phyloP scores from a whole-genome alignment of 2,888 invertebrate genomes.

The Drosophila multiciliata region DNA sequence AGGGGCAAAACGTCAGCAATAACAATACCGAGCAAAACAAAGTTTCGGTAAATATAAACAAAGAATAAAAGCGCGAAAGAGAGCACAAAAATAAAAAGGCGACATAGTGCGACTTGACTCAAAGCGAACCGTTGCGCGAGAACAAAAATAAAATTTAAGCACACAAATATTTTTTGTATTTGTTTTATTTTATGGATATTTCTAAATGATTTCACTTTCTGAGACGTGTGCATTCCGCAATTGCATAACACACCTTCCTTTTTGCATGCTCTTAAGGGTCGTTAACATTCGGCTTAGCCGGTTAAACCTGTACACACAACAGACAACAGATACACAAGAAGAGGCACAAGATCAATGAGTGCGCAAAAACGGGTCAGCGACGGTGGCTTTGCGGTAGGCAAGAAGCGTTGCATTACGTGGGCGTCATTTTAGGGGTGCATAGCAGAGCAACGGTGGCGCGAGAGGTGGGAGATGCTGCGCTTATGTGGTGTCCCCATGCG shows the following conservation, averaged over 20 bases:
- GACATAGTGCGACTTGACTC: conserved; percentile 44
- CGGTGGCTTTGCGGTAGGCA: conserved; percentile 53
- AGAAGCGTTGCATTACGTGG: conserved; percentile 53
- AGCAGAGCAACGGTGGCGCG: neutral
- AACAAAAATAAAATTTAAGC: conserved; percentile 3
- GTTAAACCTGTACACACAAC: conserved; percentile 61
- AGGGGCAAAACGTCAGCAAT: conserved; percentile 34
- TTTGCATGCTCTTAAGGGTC: conserved; percentile 54
- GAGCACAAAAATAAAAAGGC: conserved; percentile 37
- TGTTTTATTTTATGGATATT: neutral
- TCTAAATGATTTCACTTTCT: conserved; percentile 34
- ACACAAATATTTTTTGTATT: conserved; percentile 4
- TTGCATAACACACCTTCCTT: conserved; percentile 57
- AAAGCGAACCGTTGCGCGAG: conserved; percentile 27
- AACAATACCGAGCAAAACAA: conserved; percentile 66
- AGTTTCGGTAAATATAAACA: conserved; percentile 73
- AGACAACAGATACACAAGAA: conserved; percentile 69
- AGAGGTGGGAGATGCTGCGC: conserved; percentile 5
- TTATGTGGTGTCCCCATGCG: conserved; percentile 13
- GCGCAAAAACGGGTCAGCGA: conserved; percentile 77
- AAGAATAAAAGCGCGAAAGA: conserved; percentile 65
- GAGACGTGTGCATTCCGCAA: conserved; percentile 27
- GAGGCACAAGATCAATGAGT: conserved; percentile 69
- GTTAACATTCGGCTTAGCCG: conserved; percentile 66
- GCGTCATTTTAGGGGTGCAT: conserved; percentile 53